Evolutionary conservation across 2,888 invertebrate species (phyloP).

Genomic region (Lordiphosa andalusiaca): DNA sequence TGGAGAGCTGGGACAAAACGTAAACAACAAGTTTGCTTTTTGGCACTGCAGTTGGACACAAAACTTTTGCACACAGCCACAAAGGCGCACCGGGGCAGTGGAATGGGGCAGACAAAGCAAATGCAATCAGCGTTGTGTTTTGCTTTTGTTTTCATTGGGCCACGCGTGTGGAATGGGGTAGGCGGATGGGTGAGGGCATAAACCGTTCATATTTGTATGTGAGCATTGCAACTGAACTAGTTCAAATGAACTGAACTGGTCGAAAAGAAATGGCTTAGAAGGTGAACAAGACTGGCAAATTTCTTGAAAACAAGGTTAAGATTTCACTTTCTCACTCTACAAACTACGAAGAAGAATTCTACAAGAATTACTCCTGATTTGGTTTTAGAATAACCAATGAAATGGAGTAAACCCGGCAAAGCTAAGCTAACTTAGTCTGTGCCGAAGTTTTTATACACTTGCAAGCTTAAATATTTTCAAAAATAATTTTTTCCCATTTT

Average conservation of each 20-base stretch:
- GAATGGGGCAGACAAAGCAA: slow-evolving; percentile 40
- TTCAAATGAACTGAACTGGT: slow-evolving; percentile 12
- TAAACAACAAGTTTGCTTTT: slow-evolving; percentile 57
- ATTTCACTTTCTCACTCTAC: too few relatives aligned
- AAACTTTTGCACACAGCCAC: slow-evolving; percentile 28
- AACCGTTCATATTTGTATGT: background rate
- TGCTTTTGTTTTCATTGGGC: slow-evolving; percentile 35
- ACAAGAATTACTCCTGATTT: too few relatives aligned
- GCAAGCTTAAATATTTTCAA: too few relatives aligned
- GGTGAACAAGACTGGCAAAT: too few relatives aligned
- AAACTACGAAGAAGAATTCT: too few relatives aligned
- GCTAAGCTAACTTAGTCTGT: too few relatives aligned
- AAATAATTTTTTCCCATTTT: too few relatives aligned
- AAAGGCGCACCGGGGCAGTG: slow-evolving; percentile 7
- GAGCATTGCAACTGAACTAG: slow-evolving; percentile 19
- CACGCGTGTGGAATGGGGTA: background rate
- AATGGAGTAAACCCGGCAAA: too few relatives aligned
- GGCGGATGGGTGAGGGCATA: background rate
- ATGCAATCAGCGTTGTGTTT: slow-evolving; percentile 51
- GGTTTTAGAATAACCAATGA: too few relatives aligned
- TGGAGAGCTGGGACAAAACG: slow-evolving; percentile 38
- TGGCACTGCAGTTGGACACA: slow-evolving; percentile 34
- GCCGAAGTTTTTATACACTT: too few relatives aligned
- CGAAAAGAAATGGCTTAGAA: background rate
- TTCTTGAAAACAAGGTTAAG: too few relatives aligned